Conservation (phyloP, 2,113 vertebrate species). For the Camelus bactrianus region DNA sequence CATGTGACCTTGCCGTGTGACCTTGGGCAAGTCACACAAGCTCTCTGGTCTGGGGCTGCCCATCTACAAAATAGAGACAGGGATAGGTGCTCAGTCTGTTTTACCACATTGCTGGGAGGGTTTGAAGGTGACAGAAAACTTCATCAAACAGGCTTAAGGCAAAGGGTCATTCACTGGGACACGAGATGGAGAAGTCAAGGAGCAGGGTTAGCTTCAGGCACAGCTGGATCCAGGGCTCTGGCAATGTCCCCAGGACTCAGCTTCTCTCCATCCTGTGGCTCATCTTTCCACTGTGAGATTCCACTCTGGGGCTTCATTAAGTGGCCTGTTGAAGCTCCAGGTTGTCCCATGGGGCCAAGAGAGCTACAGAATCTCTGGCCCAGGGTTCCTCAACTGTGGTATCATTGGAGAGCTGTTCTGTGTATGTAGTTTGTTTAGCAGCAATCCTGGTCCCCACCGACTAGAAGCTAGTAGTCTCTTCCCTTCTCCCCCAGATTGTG, state of each 20-base stretch:
- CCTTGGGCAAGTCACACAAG: conserved; percentile 15
- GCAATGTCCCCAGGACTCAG: background rate
- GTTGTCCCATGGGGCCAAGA: background rate
- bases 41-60: background rate
- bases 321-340: background rate
- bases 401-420: accelerated
- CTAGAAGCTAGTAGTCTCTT: too few species aligned
- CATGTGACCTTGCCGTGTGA: background rate
- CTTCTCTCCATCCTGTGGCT: background rate
- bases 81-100: background rate
- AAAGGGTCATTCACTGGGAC: background rate
- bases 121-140: background rate
- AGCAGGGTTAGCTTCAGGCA: background rate
- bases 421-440: background rate
- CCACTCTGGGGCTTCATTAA: background rate
- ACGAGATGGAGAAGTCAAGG: background rate
- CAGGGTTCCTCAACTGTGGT: background rate
- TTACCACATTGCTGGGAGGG: background rate
- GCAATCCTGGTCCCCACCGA: background rate
- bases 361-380: background rate
- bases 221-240: background rate
- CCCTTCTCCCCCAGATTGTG: background rate
- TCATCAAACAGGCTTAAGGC: background rate
- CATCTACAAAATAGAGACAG: background rate
- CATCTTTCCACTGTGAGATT: background rate